A percentile compares a stretch with the other conserved stretches of the same genome.
These are phyloP conservation scores for Drosophila parthenogenetica DNA, from an alignment of 2,888 invertebrate genomes.

Conservation along the genomic window DNA sequence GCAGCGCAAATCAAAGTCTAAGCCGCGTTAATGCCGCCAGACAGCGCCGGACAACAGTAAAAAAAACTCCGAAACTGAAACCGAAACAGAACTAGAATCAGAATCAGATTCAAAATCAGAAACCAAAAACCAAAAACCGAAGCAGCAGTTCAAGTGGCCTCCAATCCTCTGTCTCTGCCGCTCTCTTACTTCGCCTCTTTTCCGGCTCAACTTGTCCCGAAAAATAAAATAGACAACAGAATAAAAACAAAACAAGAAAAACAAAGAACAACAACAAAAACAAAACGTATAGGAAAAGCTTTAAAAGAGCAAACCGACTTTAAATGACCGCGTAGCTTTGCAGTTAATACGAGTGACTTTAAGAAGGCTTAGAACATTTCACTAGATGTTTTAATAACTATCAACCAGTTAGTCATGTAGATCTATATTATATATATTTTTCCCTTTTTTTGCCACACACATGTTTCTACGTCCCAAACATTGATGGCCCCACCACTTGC, in stretches of 20 bases:
- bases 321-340: no score
- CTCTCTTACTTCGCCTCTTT: neutral
- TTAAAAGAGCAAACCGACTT: no score
- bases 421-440: no score
- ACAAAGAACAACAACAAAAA: no score
- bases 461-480: no score
- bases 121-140: slow-evolving; percentile 46
- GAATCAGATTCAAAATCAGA: slow-evolving; percentile 32
- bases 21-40: slow-evolving; percentile 51
- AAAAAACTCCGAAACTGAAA: slow-evolving; percentile 43
- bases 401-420: no score
- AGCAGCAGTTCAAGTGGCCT: slow-evolving; percentile 49
- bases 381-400: no score
- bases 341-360: no score
- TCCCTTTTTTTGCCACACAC: no score
- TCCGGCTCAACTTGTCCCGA: slow-evolving; percentile 11
- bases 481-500: no score
- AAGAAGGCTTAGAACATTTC: no score
- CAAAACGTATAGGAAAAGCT: no score
- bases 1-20: slow-evolving; percentile 70
- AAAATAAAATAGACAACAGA: slow-evolving; percentile 8
- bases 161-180: slow-evolving; percentile 12
- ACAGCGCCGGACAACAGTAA: slow-evolving; percentile 39
- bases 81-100: slow-evolving; percentile 37
- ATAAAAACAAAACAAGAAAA: neutral